Conservation (phyloP, 2,797 vertebrate genomes). For the Rhodeus uyekii region DNA sequence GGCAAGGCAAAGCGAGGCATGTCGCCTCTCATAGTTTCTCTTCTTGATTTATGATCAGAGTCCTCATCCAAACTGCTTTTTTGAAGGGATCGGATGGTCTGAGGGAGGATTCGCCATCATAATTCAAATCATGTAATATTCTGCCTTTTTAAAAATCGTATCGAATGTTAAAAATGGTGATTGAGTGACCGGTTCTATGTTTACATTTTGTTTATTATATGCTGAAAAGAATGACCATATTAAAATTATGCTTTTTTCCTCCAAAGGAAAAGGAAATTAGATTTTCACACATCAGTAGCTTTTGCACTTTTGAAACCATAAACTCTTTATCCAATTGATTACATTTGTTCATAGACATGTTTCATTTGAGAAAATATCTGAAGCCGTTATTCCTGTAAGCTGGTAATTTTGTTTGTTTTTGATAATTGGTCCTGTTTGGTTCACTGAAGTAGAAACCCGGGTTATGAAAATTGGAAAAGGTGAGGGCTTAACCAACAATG, state of each 20-base stretch:
- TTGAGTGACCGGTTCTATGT: neutral
- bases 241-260: neutral
- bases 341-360: neutral
- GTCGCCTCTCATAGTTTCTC: neutral
- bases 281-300: neutral
- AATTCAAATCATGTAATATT: neutral
- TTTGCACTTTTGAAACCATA: neutral
- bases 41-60: slow-evolving; percentile 30
- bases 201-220: neutral
- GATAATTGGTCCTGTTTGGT: slow-evolving; percentile 28
- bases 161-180: neutral
- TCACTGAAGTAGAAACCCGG: slow-evolving; percentile 19
- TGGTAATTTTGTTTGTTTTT: slow-evolving; percentile 30
- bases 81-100: neutral
- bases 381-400: neutral
- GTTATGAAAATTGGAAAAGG: slow-evolving; percentile 26
- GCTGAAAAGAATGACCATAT: neutral
- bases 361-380: slow-evolving; percentile 11
- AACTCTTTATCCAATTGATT: neutral
- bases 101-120: neutral
- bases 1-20: slow-evolving; percentile 17
- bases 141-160: neutral
- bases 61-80: slow-evolving; percentile 4
- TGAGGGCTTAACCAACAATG: neutral
- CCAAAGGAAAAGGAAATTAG: neutral